Base-by-base conservation (phyloP, 2,113 vertebrate genomes). In the Morone chrysops region DNA sequence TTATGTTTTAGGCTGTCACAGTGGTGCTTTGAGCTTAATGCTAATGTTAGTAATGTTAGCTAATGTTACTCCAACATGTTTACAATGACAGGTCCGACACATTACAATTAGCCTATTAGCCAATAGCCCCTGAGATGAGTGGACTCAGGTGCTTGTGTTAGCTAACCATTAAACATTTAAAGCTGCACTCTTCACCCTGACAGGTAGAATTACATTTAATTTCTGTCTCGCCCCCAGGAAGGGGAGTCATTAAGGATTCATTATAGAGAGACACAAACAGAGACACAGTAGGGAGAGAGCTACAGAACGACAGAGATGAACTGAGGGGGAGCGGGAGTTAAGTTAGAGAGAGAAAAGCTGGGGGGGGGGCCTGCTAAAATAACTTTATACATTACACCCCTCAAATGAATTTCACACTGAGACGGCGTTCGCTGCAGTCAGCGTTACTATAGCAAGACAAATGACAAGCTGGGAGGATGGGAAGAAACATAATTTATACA, bases 381-480 rank as follows among this genome's bases (percentile, higher is more conserved):
- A 68, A 68, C 65, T 74, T 88, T 50, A 66, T 48, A 80, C 22
- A 78, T 89, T 54, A 90, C 72, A 77, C 41, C 75, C 6, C 14
- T 53, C 69, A 66, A 65, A 77, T 82, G 41, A 88, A 93, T 86
- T 83, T 90, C 73, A 81, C 87, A 87, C 47, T 10, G 36, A 82
- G 22, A 8, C 20, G 71, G 20, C 16, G 62, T 56, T 76, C 8
- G 69, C 38, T 59, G 70, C 59, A 18, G 66, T 88, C 70, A 80
- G 60, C 48, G 20, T 20, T 9, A 16, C 16, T 4, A 1, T 10
- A 67, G 60, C 67, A 59, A 47, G 7, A 53, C 40, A 41, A 8
- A 12, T 47, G 67, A 65, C 43, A 59, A 61, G 47, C 67, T 63
- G 12, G 20, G 57, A 63, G 25, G 57, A 45, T 63, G 12, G 20